Evolutionary conservation across 1,140 invertebrate genomes (phyloP), one percentile per base, ranked within the genome.

Genomic region (Uloborus diversus): DNA sequence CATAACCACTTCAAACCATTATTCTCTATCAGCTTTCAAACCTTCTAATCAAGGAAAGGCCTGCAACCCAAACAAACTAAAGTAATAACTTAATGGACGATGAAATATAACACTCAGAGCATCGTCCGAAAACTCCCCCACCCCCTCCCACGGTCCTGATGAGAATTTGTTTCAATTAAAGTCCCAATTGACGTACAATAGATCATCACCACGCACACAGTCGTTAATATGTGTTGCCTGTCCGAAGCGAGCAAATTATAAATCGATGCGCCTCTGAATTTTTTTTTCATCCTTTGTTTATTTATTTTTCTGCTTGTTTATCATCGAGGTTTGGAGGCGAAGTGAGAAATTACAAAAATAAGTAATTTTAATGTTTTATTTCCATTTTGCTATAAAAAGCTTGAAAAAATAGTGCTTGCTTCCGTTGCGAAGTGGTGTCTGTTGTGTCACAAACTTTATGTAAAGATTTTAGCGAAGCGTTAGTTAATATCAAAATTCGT

Each of bases 81-180:
- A 78, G 73, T 66, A 78, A 78, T 78, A 78, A 78, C 73, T 78
- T 78, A 78, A 78, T 78, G 73, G 73, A 65, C 73, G 73, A 78
- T 78, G 73, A 78, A 78, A 78, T 78, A 78, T 78, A 78, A 78
- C 73, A 78, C 73, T 53, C 35, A n/a, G 27, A 23, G 68, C 27
- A 23, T 66, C 25, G 64, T 65, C 62, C 27, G 47, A 65, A 35
- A 53, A 23, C 13, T 17, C 14, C 14, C 14, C 7, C n/a, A 20
- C 14, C 32, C 32, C 62, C 47, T 14, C 7, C 13, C 47, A 9
- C 28, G n/a, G 49, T 53, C 71, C 64, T 78, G 73, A 78, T 78
- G 73, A 78, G 73, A 78, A 78, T 78, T 78, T 78, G 73, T 78
- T 78, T 78, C 73, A 78, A 78, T 78, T 78, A 78, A 78, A 78